Conservation (phyloP, 2,888 invertebrate genomes). For the Desoria tigrina region DNA sequence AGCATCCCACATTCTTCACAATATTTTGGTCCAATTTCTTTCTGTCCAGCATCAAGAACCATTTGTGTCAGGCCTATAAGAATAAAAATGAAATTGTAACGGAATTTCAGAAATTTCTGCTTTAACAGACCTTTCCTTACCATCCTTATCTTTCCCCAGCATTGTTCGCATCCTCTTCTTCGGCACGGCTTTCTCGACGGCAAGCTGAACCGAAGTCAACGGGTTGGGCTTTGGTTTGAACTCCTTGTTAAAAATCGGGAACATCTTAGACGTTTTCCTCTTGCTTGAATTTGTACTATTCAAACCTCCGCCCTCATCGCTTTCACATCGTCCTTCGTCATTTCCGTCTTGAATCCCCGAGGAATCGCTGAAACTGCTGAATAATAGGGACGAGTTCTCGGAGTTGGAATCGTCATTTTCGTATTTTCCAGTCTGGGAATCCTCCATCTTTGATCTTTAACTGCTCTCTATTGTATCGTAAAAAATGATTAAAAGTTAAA, state of each 20-base stretch:
- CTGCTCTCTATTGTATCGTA: too few species aligned
- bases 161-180: constrained; percentile 4
- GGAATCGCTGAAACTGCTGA: neutral
- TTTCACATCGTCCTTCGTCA: neutral
- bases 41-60: constrained; percentile 51
- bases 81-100: neutral
- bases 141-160: constrained; percentile 9
- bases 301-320: too few species aligned
- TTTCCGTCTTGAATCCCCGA: neutral
- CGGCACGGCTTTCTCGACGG: constrained; percentile 38
- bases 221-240: constrained; percentile 39
- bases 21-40: constrained; percentile 43
- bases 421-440: neutral
- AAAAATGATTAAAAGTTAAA: too few species aligned
- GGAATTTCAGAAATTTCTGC: neutral
- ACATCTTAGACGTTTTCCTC: constrained; percentile 31
- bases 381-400: neutral
- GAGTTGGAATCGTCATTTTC: neutral
- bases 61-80: constrained; percentile 45
- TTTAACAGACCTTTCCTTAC: too few species aligned
- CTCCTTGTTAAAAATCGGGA: constrained; percentile 49
- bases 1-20: constrained; percentile 49
- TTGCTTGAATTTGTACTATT: neutral
- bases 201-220: constrained; percentile 37
- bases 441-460: neutral